Base-by-base conservation (phyloP, 2,113 vertebrate species). In the Actenoides hombroni region DNA sequence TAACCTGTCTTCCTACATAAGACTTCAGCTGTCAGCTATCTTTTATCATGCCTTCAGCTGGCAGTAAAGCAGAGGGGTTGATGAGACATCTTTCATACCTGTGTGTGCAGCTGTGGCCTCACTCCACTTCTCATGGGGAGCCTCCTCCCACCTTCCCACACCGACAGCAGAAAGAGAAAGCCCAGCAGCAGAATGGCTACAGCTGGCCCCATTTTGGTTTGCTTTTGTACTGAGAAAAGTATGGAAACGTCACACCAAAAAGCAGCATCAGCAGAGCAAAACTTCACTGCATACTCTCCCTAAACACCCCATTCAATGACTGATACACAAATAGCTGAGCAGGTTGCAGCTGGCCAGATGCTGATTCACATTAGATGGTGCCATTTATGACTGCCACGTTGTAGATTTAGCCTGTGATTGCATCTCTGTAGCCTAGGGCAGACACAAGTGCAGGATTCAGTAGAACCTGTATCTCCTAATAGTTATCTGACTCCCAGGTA, bases 361-460 rank as follows among this genome's bases (percentile, higher is more conserved):
- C 21, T 65, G 13, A 0, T 14, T 51, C 0, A 0, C 23, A 2
- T 13, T 39, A 24, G 3, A 13, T 0, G 0, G 21, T 57, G 40
- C 29, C 23, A 5, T 3, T 2, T 1, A 7, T 6, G 15, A 59
- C n/a, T 33, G 42, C 14, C 29, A 39, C 28, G 0, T 3, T 5
- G 17, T 11, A 80, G 64, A 49, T 5, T 5, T 17, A 65, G 44
- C 44, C 57, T 49, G 57, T n/a, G 16, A 23, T 33, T 29, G 26
- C 44, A 68, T 48, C 59, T 16, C 0, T 3, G 14, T 63, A 33
- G 28, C 17, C 25, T 28, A 35, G 10, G 59, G 33, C 49, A 63
- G 37, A 8, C 44, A 37, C 14, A 18, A 48, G n/a, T 3, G 18
- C 67, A 82, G 29, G 35, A 46, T 39, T 82, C 26, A 48, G 51